Evolutionary conservation across 2,888 invertebrate genomes (phyloP), one percentile per base, ranked within the genome.

Genomic region (Platycheirus albimanus): DNA sequence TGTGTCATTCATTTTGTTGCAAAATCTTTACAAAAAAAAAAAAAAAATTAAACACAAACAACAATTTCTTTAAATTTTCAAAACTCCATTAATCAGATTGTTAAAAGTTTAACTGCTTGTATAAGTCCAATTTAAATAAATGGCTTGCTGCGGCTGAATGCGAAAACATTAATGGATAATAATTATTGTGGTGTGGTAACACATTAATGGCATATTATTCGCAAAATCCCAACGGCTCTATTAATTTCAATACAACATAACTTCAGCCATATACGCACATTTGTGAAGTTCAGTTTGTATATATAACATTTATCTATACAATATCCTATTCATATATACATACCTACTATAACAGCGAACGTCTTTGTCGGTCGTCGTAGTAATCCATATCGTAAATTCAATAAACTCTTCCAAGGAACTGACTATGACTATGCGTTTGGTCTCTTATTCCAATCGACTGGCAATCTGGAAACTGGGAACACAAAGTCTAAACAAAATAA

Each of bases 401-500:
- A 76, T 76, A 69, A 61, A 61, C 61, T 61, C 61, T 61, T 33
- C 28, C 10, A 75, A 41, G 41, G 49, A 66, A 58, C 56, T 75
- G 49, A 41, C 58, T 61, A 8, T 24, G 38, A 10, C 15, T 20
- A 24, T 8, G 28, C 2, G 0, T 11, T 1, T n/a, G 13, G 28
- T 15, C 20, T 51, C 11, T 24, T 43, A 17, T 51, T 67, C 28
- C n/a, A 36, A 69, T 36, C 52, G 67, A 11, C 33, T 52, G 67
- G 61, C 51, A 69, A 76, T 52, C 67, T 61, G 13, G 67, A 51
- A 69, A 52, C 67, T 67, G 52, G 51, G 51, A 61, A 36, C 56
- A 75, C 56, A 75, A 66, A 66, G 64, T 66, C 51, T 61, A 67
- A 58, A 61, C 75, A 69, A 69, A 76, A 76, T 76, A 69, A 76